These are phyloP conservation scores for Euura lappo DNA, from an alignment of 1,140 invertebrate genomes.

Conservation along the genomic window DNA sequence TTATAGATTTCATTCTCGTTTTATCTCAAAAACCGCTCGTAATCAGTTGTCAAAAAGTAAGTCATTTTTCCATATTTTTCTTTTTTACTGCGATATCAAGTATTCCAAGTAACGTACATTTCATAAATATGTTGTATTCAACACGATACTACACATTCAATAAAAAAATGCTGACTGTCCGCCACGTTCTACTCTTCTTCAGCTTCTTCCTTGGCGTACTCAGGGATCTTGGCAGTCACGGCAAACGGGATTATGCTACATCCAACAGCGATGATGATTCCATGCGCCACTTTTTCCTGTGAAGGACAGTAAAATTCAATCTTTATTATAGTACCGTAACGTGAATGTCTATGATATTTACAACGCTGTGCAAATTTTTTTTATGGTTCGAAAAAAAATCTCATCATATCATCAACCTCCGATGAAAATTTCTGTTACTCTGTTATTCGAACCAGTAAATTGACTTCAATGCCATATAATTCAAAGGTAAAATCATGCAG, in stretches of 20 bases:
- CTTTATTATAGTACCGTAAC: neutral
- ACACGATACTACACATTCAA: too few species aligned
- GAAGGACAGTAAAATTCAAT: neutral
- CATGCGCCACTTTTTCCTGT: constrained; percentile 21
- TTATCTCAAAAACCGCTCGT: too few species aligned
- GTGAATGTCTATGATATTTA: too few species aligned
- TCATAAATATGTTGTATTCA: too few species aligned
- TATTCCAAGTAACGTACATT: too few species aligned
- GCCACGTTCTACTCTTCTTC: neutral
- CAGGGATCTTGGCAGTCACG: neutral
- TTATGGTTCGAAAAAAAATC: neutral
- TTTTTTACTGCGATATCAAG: too few species aligned
- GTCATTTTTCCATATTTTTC: too few species aligned
- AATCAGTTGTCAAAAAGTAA: too few species aligned
- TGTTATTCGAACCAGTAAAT: neutral
- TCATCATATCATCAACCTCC: neutral
- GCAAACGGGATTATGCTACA: neutral
- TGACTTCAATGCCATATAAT: neutral
- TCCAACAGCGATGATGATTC: neutral
- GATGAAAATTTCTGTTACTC: neutral
- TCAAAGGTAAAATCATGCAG: neutral
- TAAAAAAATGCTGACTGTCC: too few species aligned
- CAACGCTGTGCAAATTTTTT: neutral
- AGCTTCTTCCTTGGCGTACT: neutral
- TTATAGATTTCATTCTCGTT: too few species aligned